Percentiles rank a stretch among this genome's conserved stretches.
Conservation (phyloP, 1,140 invertebrate species). For the Neuroterus valhalla region DNA sequence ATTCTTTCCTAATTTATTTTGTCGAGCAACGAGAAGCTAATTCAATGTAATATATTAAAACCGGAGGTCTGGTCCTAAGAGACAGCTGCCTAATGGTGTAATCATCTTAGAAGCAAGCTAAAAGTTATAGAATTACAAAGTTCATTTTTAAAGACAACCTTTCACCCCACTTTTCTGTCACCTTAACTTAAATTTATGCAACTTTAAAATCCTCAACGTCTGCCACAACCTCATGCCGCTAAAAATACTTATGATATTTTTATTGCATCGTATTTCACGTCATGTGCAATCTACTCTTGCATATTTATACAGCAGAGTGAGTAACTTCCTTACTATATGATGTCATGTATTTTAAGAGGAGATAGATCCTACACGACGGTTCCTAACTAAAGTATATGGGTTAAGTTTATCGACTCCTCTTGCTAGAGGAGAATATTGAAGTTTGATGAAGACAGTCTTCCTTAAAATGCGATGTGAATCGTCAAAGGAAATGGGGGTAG, state of each 20-base stretch:
- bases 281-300: conserved; percentile 65
- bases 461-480: too few relatives aligned
- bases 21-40: conserved; percentile 55
- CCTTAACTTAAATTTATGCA: conserved; percentile 50
- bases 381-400: conserved; percentile 16
- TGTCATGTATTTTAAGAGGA: conserved; percentile 17
- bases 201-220: conserved; percentile 59
- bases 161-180: conserved; percentile 43
- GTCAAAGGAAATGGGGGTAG: too few relatives aligned
- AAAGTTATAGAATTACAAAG: conserved; percentile 71
- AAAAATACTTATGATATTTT: conserved; percentile 71
- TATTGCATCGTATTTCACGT: conserved; percentile 71
- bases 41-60: conserved; percentile 71
- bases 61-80: conserved; percentile 41
- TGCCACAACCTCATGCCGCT: conserved; percentile 56
- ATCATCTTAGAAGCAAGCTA: too few relatives aligned
- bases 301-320: conserved; percentile 71
- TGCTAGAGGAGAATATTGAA: neutral
- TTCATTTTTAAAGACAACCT: conserved; percentile 68
- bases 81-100: conserved; percentile 61
- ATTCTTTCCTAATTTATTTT: conserved; percentile 62
- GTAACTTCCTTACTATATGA: conserved; percentile 53
- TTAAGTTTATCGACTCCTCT: conserved; percentile 13
- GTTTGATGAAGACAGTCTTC: neutral
- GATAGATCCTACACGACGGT: conserved; percentile 16